Base-by-base conservation (phyloP, 2,888 invertebrate species). In the Scaptomyza flava region DNA sequence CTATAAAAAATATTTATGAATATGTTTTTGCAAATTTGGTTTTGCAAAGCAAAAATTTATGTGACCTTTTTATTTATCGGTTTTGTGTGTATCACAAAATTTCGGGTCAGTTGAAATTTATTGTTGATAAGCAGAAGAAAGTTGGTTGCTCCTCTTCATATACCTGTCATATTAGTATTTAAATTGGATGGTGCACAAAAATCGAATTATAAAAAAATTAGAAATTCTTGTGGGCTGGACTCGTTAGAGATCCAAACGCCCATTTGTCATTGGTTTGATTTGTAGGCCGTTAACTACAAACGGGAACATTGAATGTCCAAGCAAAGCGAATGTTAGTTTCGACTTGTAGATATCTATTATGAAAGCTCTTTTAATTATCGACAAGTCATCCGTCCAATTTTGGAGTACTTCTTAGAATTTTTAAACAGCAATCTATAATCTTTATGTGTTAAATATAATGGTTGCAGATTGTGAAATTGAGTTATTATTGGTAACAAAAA, bases 101-200 rank as follows among this genome's bases (percentile, higher is more conserved):
- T 36, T 23, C 6, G 23, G 14, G 27, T 57, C 20, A 59, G 38
- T n/a, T 36, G 9, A 11, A 51, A 58, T 70, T 68, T 48, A 54
- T 63, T 31, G 48, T 20, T 36, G 30, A 36, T 58, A 54, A 46
- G 27, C 64, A 31, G 43, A 60, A 52, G 72, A 73, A 73, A 73
- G 73, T 61, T 60, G 47, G 42, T 6, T 42, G n/a, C 31, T 50
- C 11, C n/a, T 51, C 59, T 68, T 68, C 42, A 51, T 50, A 47
- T 2, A 11, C 31, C n/a, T 33, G 14, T 47, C 4, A 7, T 7
- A 20, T 17, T 48, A 31, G 2, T 33, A 33, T 33, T 45, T 12
- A 20, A 27, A 27, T 27, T 27, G 27, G 5, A 6, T 27, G 4
- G 27, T 27, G 27, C 6, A 12, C 17, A 9, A n/a, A 14, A 45